Conservation (phyloP, 2,797 vertebrate species). For the Paguma larvata region DNA sequence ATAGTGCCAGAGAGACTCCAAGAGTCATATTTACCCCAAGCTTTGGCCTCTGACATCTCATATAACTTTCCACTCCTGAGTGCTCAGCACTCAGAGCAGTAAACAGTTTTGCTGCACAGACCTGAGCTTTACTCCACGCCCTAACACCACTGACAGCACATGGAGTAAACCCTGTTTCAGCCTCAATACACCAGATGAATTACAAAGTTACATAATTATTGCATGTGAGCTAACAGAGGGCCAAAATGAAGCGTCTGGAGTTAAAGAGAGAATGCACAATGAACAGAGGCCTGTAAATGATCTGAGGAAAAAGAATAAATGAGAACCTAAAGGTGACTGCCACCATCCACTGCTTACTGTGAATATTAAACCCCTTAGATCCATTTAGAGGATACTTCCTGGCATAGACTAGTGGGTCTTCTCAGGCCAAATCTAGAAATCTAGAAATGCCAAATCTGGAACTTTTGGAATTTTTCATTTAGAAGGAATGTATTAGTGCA, state of each 20-base stretch:
- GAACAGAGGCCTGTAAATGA: background rate
- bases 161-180: background rate
- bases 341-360: background rate
- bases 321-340: background rate
- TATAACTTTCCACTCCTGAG: background rate
- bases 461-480: background rate
- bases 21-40: background rate
- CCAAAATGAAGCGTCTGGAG: background rate
- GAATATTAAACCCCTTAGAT: background rate
- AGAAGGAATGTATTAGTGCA: background rate
- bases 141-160: background rate
- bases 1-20: background rate
- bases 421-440: background rate
- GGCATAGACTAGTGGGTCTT: background rate
- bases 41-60: background rate
- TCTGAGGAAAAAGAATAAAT: background rate
- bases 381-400: background rate
- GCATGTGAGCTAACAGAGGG: background rate
- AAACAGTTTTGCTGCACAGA: background rate
- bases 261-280: background rate
- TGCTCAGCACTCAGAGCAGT: background rate
- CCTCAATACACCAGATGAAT: background rate
- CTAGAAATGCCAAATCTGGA: background rate
- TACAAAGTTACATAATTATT: background rate
- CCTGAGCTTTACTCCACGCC: background rate